Conservation (phyloP, 2,888 invertebrate genomes). For the Sisyra nigra region DNA sequence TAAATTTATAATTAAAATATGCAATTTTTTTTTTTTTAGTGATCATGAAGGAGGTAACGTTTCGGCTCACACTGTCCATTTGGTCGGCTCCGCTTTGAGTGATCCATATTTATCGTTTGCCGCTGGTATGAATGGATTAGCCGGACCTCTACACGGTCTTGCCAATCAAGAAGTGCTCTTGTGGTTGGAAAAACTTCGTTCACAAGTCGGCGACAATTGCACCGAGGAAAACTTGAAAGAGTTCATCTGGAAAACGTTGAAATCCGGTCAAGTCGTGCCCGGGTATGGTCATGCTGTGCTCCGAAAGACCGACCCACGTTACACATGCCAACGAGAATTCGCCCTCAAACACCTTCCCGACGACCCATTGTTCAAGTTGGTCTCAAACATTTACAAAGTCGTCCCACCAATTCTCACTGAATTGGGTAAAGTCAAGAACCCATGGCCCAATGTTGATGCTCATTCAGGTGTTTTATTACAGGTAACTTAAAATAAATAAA, state of each 20-base stretch:
- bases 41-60: conserved; percentile 97
- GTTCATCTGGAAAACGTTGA: conserved; percentile 94
- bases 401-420: conserved; percentile 84
- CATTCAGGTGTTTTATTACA: conserved; percentile 87
- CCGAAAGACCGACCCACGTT: conserved; percentile 85
- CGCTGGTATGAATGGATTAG: conserved; percentile 85
- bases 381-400: conserved; percentile 79
- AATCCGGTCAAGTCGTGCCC: conserved; percentile 91
- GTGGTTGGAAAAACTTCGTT: conserved; percentile 82
- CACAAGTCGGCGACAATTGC: conserved; percentile 70
- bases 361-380: conserved; percentile 82
- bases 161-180: conserved; percentile 93
- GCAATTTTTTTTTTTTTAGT: conserved; percentile 32
- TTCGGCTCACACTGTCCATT: conserved; percentile 84
- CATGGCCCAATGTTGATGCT: conserved; percentile 97
- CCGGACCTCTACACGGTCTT: conserved; percentile 89
- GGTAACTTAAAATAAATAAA: conserved; percentile 29
- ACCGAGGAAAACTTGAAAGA: conserved; percentile 87
- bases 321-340: conserved; percentile 88
- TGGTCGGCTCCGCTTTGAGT: conserved; percentile 86
- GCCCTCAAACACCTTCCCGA: conserved; percentile 85
- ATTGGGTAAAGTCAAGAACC: conserved; percentile 93
- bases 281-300: conserved; percentile 95
- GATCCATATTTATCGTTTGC: conserved; percentile 88
- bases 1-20: too few species aligned